Evolutionary conservation across 1,140 invertebrate species (phyloP).

Genomic region (Theocolax elegans): DNA sequence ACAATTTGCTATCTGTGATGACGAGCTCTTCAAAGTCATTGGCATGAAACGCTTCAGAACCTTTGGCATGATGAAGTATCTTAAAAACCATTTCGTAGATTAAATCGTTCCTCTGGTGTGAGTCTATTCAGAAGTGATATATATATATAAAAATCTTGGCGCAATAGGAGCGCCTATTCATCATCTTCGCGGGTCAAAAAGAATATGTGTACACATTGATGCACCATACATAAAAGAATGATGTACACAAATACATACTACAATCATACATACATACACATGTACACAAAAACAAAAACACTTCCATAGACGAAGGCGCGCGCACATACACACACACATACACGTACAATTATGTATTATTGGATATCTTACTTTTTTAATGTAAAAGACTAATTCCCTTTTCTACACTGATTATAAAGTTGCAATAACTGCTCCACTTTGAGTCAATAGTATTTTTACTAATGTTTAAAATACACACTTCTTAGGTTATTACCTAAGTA

Average conservation of each 20-base stretch:
- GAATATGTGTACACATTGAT: constrained; percentile 45
- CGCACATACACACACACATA: constrained; percentile 4
- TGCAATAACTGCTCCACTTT: constrained; percentile 23
- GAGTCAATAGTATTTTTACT: background rate
- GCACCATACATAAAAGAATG: constrained; percentile 27
- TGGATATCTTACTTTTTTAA: constrained; percentile 35
- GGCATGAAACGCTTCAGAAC: constrained; percentile 90
- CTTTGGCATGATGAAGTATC: constrained; percentile 95
- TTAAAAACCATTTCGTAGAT: constrained; percentile 89
- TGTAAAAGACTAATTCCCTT: constrained; percentile 36
- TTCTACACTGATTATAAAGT: constrained; percentile 6
- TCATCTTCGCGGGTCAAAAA: constrained; percentile 11
- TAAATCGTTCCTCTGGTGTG: constrained; percentile 63
- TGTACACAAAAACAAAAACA: background rate
- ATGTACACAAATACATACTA: constrained; percentile 1
- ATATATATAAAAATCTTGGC: constrained; percentile 12
- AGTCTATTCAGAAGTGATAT: constrained; percentile 47
- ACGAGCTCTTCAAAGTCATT: constrained; percentile 88
- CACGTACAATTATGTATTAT: background rate
- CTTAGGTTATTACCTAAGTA: no score
- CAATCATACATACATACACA: background rate
- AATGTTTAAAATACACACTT: background rate
- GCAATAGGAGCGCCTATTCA: background rate
- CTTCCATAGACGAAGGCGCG: background rate
- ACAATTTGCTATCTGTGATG: constrained; percentile 93